Conservation (phyloP, 2,888 invertebrate species). For the Piscicola geometra region DNA sequence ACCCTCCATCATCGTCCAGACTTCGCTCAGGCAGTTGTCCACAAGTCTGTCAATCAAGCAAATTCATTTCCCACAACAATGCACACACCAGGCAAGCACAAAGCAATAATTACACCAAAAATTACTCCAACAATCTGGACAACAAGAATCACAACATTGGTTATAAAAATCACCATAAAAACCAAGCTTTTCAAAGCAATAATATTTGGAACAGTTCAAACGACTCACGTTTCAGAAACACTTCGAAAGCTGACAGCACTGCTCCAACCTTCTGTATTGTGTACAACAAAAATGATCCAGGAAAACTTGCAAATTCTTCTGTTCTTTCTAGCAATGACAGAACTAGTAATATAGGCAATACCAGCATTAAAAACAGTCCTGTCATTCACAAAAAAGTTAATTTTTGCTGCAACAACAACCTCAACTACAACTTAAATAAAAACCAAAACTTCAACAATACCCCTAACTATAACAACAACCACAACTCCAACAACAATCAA, state of each 20-base stretch:
- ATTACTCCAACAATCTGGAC: too few relatives aligned
- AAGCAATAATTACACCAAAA: background rate
- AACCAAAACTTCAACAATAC: too few relatives aligned
- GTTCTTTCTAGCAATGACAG: background rate
- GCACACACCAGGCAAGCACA: background rate
- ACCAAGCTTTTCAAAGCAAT: background rate
- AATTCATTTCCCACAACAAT: background rate
- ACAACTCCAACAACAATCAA: too few relatives aligned
- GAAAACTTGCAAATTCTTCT: background rate
- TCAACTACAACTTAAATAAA: too few relatives aligned
- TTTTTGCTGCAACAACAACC: too few relatives aligned
- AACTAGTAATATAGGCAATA: background rate
- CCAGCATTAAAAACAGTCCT: background rate
- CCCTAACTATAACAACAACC: too few relatives aligned
- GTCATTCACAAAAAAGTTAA: too few relatives aligned
- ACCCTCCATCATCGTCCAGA: background rate
- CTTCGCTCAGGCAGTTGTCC: background rate
- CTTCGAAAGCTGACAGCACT: background rate
- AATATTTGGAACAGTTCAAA: background rate
- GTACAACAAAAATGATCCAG: background rate
- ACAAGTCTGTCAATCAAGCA: slow-evolving; percentile 1
- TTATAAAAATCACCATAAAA: too few relatives aligned
- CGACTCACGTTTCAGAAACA: background rate
- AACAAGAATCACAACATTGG: too few relatives aligned
- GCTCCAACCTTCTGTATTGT: background rate